Conservation (phyloP, 1,140 invertebrate genomes). For the Macrocentrus cingulum region DNA sequence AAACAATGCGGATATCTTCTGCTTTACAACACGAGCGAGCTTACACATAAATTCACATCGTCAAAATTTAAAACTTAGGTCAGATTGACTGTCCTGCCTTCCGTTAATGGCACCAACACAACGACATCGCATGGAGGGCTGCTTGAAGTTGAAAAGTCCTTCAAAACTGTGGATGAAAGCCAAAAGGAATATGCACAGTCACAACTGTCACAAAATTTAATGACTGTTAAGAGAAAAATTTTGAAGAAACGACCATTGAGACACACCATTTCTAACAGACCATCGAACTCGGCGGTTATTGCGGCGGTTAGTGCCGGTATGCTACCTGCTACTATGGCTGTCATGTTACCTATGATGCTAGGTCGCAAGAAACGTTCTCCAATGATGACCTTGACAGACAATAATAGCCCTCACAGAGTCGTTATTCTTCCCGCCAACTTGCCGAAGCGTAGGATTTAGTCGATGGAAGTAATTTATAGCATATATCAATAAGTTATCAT, state of each 20-base stretch:
- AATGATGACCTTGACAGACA: not conserved
- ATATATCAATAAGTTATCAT: no score
- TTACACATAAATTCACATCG: conserved; percentile 22
- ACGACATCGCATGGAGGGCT: conserved; percentile 75
- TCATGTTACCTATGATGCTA: conserved; percentile 75
- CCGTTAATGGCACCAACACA: conserved; percentile 65
- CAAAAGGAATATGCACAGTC: conserved; percentile 55
- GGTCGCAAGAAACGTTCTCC: conserved; percentile 56
- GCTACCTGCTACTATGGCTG: conserved; percentile 76
- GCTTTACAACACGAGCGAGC: not conserved
- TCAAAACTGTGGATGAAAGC: conserved; percentile 68
- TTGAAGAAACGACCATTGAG: conserved; percentile 43
- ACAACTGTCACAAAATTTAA: no score
- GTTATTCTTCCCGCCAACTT: not conserved
- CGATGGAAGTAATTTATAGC: no score
- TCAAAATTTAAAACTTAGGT: conserved; percentile 55
- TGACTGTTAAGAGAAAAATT: conserved; percentile 35
- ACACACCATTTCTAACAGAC: conserved; percentile 35
- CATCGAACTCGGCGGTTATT: conserved; percentile 63
- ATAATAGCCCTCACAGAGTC: not conserved
- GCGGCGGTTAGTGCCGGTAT: conserved; percentile 76
- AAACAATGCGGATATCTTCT: not conserved
- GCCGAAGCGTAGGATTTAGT: not conserved
- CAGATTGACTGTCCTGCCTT: conserved; percentile 71
- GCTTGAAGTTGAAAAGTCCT: conserved; percentile 72